Conservation (phyloP, 2,797 vertebrate genomes). For the Pelobates cultripes region DNA sequence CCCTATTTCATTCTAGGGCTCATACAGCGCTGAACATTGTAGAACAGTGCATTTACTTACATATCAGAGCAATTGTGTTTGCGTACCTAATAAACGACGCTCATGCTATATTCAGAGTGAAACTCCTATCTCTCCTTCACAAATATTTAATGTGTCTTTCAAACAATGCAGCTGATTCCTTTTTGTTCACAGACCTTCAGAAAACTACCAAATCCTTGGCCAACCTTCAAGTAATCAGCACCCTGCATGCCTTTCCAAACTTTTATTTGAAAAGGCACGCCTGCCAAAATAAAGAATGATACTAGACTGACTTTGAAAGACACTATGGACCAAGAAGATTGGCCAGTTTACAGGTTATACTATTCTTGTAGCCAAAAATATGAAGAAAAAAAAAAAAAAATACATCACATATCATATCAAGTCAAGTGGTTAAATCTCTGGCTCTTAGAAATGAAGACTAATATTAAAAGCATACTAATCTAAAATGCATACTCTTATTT, state of each 20-base stretch:
- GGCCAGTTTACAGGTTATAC: no score
- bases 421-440: no score
- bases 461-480: no score
- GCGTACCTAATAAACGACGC: not conserved
- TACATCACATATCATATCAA: no score
- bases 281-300: slow-evolving; percentile 8
- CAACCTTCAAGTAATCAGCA: slow-evolving; percentile 22
- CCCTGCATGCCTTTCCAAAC: not conserved
- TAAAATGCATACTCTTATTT: no score
- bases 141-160: slow-evolving; percentile 29
- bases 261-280: slow-evolving; percentile 1
- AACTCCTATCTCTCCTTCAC: not conserved
- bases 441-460: no score
- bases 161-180: not conserved
- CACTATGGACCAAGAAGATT: not conserved
- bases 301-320: not conserved
- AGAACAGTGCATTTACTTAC: no score
- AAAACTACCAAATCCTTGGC: not conserved
- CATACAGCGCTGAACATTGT: no score
- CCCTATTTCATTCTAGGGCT: no score
- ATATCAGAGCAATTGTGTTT: not conserved
- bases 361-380: no score
- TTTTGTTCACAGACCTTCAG: not conserved
- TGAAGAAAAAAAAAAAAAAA: no score
- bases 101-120: not conserved